Evolutionary conservation across 2,888 invertebrate genomes (phyloP).

Genomic region (Oegoconia quadripuncta): DNA sequence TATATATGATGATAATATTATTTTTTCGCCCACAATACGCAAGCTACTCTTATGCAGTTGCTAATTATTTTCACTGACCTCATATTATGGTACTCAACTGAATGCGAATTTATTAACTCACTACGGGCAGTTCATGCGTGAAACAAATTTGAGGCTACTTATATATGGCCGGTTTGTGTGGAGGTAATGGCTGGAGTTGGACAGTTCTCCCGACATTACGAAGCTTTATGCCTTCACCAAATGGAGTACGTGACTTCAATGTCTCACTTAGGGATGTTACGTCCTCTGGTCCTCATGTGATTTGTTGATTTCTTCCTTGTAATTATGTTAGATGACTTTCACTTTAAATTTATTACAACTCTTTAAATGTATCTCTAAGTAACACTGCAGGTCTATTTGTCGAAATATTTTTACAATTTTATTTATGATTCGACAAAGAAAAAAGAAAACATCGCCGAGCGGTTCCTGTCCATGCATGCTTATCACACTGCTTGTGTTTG

Average conservation of each 20-base stretch:
- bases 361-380: too few relatives aligned
- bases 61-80: too few relatives aligned
- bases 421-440: too few relatives aligned
- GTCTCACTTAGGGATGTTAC: slow-evolving; percentile 47
- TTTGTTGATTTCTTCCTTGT: slow-evolving; percentile 21
- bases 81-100: neutral
- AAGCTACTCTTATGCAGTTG: too few relatives aligned
- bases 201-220: slow-evolving; percentile 61
- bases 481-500: too few relatives aligned
- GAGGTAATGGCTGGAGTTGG: slow-evolving; percentile 58
- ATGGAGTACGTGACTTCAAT: slow-evolving; percentile 61
- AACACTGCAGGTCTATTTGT: too few relatives aligned
- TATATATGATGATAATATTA: too few relatives aligned
- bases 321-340: slow-evolving; percentile 7
- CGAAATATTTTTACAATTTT: too few relatives aligned
- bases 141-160: slow-evolving; percentile 26
- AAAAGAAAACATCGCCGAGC: too few relatives aligned
- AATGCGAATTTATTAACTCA: slow-evolving; percentile 21
- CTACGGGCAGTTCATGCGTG: slow-evolving; percentile 29
- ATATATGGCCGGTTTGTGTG: slow-evolving; percentile 32
- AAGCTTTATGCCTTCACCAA: slow-evolving; percentile 59
- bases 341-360: neutral
- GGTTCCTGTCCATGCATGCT: too few relatives aligned
- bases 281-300: slow-evolving; percentile 21
- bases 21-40: too few relatives aligned